These are phyloP conservation scores for Miichthys miiuy DNA, from an alignment of 2,797 vertebrate species.

Conservation along the genomic window DNA sequence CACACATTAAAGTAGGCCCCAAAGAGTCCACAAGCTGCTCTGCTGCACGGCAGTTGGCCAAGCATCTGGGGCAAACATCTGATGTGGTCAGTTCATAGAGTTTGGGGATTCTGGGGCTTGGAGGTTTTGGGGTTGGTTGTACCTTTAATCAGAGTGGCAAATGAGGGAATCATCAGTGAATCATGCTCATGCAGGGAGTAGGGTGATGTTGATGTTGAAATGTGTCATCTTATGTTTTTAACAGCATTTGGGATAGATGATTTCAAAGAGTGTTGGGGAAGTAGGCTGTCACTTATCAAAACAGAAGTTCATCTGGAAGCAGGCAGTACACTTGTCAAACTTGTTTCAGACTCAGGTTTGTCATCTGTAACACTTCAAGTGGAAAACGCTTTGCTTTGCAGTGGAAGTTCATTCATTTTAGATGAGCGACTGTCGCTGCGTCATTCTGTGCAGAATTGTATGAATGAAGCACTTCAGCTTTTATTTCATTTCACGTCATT, in stretches of 20 bases:
- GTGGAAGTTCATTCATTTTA: not conserved
- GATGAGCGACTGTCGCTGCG: not conserved
- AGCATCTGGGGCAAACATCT: conserved; percentile 78
- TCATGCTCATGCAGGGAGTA: conserved; percentile 18
- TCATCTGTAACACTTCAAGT: not conserved
- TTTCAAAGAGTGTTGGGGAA: conserved; percentile 9
- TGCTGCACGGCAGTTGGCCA: conserved; percentile 59
- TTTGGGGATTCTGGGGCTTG: conserved; percentile 46
- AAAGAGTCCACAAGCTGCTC: conserved; percentile 58
- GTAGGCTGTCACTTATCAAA: conserved; percentile 11
- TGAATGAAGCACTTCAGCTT: not conserved
- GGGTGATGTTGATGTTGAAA: conserved; percentile 26
- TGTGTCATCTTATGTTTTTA: conserved; percentile 22
- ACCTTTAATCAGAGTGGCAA: conserved; percentile 59
- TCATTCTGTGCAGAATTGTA: not conserved
- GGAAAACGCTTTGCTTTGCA: conserved; percentile 13
- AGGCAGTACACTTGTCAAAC: not conserved
- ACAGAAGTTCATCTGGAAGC: conserved; percentile 7
- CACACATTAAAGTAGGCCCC: conserved; percentile 72
- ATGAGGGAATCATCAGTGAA: conserved; percentile 44
- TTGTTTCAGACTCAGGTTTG: conserved; percentile 16
- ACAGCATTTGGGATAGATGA: conserved; percentile 40
- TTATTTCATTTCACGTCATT: not conserved
- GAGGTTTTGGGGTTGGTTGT: conserved; percentile 54
- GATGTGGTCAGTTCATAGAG: conserved; percentile 67